phyloP scores from a whole-genome alignment of 2,113 vertebrate genomes.

The Zapornia atra region DNA sequence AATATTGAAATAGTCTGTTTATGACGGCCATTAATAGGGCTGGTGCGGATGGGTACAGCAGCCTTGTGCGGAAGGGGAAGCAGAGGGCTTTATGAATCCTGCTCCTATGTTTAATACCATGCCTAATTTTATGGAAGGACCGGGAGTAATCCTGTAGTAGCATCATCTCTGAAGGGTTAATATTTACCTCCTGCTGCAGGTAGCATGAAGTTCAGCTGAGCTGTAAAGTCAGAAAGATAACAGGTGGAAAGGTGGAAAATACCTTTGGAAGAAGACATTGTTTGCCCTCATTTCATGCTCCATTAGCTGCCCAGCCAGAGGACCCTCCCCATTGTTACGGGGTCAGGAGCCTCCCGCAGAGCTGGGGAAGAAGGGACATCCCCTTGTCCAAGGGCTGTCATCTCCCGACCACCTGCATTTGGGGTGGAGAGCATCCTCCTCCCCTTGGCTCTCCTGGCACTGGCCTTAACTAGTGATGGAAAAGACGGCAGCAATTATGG shows the following conservation, averaged over 20 bases:
- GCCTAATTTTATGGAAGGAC: neutral
- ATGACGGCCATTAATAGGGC: conserved; percentile 15
- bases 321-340: neutral
- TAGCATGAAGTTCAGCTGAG: conserved; percentile 20
- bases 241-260: conserved; percentile 47
- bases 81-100: neutral
- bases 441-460: neutral
- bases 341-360: neutral
- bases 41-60: neutral
- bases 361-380: neutral
- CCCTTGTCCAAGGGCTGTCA: neutral
- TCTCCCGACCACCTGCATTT: conserved; percentile 43
- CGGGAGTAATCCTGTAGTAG: neutral
- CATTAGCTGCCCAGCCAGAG: neutral
- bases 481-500: conserved; percentile 66
- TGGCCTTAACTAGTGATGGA: conserved; percentile 30
- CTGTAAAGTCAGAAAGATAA: neutral
- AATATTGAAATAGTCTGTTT: conserved; percentile 29
- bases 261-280: conserved; percentile 19
- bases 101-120: neutral
- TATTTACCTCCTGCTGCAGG: neutral
- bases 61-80: neutral
- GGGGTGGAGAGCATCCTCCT: conserved; percentile 10
- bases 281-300: conserved; percentile 52
- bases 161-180: conserved; percentile 21